A percentile compares a stretch with the other conserved stretches of the same genome.
These are phyloP conservation scores for Heteropelma amictum DNA, from an alignment of 2,888 invertebrate genomes.

Conservation along the genomic window DNA sequence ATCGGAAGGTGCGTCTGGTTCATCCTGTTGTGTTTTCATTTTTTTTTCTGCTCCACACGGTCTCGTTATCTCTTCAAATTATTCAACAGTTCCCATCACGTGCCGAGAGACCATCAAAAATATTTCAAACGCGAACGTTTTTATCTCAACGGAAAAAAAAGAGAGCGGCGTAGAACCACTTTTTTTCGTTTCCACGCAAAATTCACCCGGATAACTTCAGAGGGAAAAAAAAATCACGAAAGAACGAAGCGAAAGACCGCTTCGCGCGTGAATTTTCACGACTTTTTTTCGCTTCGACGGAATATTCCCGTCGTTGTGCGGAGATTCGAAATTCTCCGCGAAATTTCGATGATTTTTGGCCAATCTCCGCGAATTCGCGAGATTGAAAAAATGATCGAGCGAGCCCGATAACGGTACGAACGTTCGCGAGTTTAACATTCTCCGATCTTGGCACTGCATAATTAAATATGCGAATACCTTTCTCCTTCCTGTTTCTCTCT, in stretches of 20 bases:
- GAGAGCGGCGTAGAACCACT: no score
- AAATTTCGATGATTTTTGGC: no score
- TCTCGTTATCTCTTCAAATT: not conserved
- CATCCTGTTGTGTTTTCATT: slow-evolving; percentile 71
- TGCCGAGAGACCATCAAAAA: not conserved
- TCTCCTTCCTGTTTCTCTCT: not conserved
- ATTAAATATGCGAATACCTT: slow-evolving; percentile 30
- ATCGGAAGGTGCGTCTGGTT: slow-evolving; percentile 68
- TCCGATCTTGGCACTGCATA: not conserved
- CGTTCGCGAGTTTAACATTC: not conserved
- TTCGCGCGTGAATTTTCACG: no score
- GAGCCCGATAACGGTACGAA: slow-evolving; percentile 12
- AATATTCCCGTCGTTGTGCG: no score
- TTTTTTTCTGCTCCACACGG: slow-evolving; percentile 14
- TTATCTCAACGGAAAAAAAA: no score
- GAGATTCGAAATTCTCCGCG: no score
- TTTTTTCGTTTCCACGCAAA: no score
- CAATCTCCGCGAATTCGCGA: no score
- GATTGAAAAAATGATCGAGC: not conserved
- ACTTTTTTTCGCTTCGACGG: no score
- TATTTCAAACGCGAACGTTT: not conserved
- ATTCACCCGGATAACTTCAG: no score
- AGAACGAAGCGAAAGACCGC: no score
- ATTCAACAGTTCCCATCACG: not conserved
- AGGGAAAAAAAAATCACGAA: no score